phyloP scores from a whole-genome alignment of 2,797 vertebrate species.

The Sarcophilus harrisii region DNA sequence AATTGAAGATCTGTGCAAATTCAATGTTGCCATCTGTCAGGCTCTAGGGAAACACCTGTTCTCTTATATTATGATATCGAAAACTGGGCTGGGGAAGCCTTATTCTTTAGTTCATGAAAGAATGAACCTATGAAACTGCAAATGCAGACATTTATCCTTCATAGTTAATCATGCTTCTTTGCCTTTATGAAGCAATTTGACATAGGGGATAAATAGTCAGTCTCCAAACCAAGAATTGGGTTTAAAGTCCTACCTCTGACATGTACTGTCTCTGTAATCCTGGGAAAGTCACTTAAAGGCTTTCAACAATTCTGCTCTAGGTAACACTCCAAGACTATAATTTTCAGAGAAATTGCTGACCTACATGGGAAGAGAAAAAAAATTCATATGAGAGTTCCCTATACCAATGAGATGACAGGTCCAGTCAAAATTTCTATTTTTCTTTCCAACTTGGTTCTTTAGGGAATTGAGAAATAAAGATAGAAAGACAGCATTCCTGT shows the following conservation, averaged over 20 bases:
- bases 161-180: not conserved
- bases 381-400: not conserved
- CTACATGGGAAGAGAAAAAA: not conserved
- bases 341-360: not conserved
- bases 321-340: not conserved
- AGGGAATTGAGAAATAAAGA: not conserved
- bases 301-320: too few relatives aligned
- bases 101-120: not conserved
- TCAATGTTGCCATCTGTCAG: slow-evolving; percentile 33
- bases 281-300: not conserved
- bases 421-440: not conserved
- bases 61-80: not conserved
- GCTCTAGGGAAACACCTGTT: slow-evolving; percentile 64
- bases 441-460: not conserved
- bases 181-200: not conserved
- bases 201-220: not conserved
- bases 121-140: slow-evolving; percentile 35
- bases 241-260: not conserved
- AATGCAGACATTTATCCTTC: slow-evolving; percentile 27
- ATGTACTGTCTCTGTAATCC: not conserved
- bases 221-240: not conserved
- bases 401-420: not conserved
- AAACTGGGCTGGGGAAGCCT: slow-evolving; percentile 43
- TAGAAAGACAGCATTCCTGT: not conserved
- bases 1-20: slow-evolving; percentile 44